These are phyloP conservation scores for Xiphorhynchus elegans DNA, from an alignment of 2,113 vertebrate species.

Conservation along the genomic window DNA sequence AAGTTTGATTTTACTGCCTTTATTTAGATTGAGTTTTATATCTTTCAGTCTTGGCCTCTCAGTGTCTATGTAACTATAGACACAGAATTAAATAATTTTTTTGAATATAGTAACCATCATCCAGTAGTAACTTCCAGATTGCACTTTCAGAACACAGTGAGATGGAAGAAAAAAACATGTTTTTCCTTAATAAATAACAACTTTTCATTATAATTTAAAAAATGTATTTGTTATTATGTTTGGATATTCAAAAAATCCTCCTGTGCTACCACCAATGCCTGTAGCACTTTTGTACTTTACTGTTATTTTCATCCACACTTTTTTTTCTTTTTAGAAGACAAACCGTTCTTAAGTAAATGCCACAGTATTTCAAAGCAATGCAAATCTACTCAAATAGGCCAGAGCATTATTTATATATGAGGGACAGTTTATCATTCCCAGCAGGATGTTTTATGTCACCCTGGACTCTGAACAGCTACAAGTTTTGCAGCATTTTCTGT, in stretches of 20 bases:
- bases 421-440: not conserved
- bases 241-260: not conserved
- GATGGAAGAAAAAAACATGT: not conserved
- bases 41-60: not conserved
- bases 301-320: not conserved
- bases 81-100: not conserved
- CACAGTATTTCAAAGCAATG: not conserved
- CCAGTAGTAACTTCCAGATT: constrained; percentile 9
- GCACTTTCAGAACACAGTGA: not conserved
- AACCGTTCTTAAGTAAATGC: not conserved
- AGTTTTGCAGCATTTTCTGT: not conserved
- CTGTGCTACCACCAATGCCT: not conserved
- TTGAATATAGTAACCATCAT: constrained; percentile 32
- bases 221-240: not conserved
- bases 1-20: not conserved
- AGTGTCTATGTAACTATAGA: not conserved
- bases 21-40: not conserved
- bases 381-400: not conserved
- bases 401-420: not conserved
- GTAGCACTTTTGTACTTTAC: not conserved
- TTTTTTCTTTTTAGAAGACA: not conserved
- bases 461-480: not conserved
- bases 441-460: not conserved
- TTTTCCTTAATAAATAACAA: not conserved
- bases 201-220: not conserved